Base-by-base conservation (phyloP, 2,797 vertebrate genomes). In the Tachyglossus aculeatus region DNA sequence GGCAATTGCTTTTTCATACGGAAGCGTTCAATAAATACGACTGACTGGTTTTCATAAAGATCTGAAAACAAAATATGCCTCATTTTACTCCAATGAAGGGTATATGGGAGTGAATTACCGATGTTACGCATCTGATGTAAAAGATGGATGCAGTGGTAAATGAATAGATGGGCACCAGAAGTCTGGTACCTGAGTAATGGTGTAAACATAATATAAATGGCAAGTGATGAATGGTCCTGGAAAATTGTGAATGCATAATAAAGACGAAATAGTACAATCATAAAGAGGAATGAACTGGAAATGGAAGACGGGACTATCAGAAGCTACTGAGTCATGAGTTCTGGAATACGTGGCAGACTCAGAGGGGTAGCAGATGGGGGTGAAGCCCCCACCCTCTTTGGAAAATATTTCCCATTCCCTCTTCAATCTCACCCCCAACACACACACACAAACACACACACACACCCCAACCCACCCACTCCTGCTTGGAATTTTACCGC, bases 21-120 rank as follows among this genome's bases (percentile, higher is more conserved):
- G n/a, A n/a, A n/a, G n/a, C n/a, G n/a, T n/a, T 31, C 8, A 29
- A 0, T 24, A 22, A 64, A 53, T 2, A 73, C 8, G 74, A 74
- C 63, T 8, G 58, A 62, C 2, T 7, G 2, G n/a, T 45, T 51
- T 72, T 57, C n/a, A n/a, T n/a, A n/a, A n/a, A n/a, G n/a, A n/a
- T n/a, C n/a, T n/a, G 1, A 70, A 55, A 54, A 64, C 52, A 64
- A 21, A 47, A 61, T 24, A 12, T 29, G 5, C 32, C n/a, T 21
- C 4, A 66, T 54, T 62, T 45, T 68, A 64, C 5, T 19, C 7
- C 52, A 34, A 37, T 32, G 54, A 40, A 64, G 72, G 71, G 37
- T 25, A 32, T 21, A 41, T 16, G 25, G 9, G 53, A 21, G 3
- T 50, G 63, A 75, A 63, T 19, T 48, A 51, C 60, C 54, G 12